Evolutionary conservation across 2,113 vertebrate genomes (phyloP).

Genomic region (Siniperca chuatsi): DNA sequence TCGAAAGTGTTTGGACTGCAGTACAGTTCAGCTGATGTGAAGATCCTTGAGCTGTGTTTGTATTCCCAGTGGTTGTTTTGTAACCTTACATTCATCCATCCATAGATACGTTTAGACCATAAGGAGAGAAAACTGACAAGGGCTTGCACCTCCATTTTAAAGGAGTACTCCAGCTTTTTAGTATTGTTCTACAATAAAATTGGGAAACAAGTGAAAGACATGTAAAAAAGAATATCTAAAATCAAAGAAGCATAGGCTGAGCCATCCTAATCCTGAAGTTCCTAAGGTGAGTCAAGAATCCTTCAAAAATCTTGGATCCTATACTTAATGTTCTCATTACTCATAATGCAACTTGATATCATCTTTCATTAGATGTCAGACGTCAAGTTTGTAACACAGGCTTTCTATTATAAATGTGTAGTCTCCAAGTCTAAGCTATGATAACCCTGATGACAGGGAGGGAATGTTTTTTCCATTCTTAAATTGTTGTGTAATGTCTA

Average conservation of each 20-base stretch:
- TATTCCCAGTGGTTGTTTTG: slow-evolving; percentile 4
- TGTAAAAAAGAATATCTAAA: too few relatives aligned
- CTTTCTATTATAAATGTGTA: not conserved
- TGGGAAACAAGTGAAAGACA: too few relatives aligned
- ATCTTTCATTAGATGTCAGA: not conserved
- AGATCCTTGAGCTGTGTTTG: slow-evolving; percentile 2
- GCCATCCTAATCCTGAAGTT: not conserved
- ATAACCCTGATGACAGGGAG: too few relatives aligned
- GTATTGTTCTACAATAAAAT: too few relatives aligned
- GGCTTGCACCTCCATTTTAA: not conserved
- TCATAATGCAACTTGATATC: not conserved
- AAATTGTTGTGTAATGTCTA: not conserved
- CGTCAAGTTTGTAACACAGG: not conserved
- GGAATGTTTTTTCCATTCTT: too few relatives aligned
- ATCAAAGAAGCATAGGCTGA: not conserved
- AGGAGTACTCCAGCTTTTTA: not conserved
- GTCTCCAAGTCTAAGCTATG: not conserved
- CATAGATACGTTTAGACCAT: not conserved
- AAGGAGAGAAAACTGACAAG: not conserved
- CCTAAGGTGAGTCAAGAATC: not conserved
- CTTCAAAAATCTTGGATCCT: not conserved
- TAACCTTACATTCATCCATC: not conserved
- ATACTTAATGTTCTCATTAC: not conserved
- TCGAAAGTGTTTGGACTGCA: slow-evolving; percentile 1
- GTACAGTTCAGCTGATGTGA: not conserved